Conservation (phyloP, 2,888 invertebrate genomes). For the Leptinotarsa rubiginosa region DNA sequence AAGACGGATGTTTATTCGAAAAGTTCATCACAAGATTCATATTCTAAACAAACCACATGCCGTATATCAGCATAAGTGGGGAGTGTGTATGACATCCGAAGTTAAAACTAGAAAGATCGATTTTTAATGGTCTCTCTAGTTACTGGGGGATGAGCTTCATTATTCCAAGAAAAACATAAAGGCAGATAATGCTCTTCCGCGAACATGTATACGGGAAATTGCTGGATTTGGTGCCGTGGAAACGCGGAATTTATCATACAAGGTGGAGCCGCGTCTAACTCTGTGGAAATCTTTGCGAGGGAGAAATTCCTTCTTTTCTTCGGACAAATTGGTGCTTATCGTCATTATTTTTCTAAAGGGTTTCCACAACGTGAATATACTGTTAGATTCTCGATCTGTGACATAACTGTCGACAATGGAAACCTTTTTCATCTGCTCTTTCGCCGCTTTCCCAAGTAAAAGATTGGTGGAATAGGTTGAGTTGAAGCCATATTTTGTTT, state of each 20-base stretch:
- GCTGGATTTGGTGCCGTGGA: constrained; percentile 22
- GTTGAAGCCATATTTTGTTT: background rate
- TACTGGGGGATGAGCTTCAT: constrained; percentile 44
- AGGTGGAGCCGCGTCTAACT: constrained; percentile 11
- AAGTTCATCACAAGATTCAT: constrained; percentile 38
- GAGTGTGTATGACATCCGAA: constrained; percentile 39
- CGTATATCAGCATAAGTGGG: constrained; percentile 38
- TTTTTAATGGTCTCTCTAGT: constrained; percentile 48
- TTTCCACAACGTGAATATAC: constrained; percentile 13
- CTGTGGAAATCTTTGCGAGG: background rate
- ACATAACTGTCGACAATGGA: constrained; percentile 1
- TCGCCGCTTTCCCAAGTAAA: background rate
- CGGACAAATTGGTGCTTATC: constrained; percentile 21
- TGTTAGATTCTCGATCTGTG: background rate
- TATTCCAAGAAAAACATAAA: constrained; percentile 48
- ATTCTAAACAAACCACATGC: constrained; percentile 39
- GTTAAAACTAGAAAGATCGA: constrained; percentile 44
- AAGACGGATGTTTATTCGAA: constrained; percentile 37
- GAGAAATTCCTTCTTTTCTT: background rate
- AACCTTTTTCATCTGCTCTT: background rate
- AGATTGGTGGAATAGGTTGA: background rate
- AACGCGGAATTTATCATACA: constrained; percentile 29
- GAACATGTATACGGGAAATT: constrained; percentile 39
- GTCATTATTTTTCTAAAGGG: constrained; percentile 16
- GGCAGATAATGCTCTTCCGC: constrained; percentile 38